These are phyloP conservation scores for Diacarnus erythraeanus DNA, from an alignment of 37 sponge, comb jelly and placozoan species.

Conservation along the genomic window DNA sequence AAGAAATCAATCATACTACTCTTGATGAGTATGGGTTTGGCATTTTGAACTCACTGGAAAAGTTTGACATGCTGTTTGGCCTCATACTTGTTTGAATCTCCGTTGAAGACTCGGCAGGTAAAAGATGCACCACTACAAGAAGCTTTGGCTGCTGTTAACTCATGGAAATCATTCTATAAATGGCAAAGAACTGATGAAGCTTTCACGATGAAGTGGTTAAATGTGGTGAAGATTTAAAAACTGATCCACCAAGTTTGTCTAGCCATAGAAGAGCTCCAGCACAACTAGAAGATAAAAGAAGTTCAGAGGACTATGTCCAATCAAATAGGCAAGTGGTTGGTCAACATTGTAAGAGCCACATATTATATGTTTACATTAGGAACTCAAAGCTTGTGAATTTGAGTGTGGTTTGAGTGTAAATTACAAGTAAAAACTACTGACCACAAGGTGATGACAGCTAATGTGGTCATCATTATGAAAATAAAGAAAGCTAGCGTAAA, in stretches of 20 bases:
- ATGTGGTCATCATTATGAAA: too few species aligned
- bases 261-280: constrained; percentile 43
- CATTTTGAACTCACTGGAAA: constrained; percentile 45
- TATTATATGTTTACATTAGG: too few species aligned
- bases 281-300: constrained; percentile 34
- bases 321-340: too few species aligned
- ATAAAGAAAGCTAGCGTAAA: too few species aligned
- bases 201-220: constrained; percentile 32
- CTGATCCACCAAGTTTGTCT: constrained; percentile 44
- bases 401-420: too few species aligned
- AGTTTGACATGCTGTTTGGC: constrained; percentile 62
- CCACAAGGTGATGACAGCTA: too few species aligned
- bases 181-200: constrained; percentile 35
- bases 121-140: constrained; percentile 58
- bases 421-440: too few species aligned
- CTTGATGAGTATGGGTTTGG: constrained; percentile 72
- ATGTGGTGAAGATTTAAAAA: constrained; percentile 10
- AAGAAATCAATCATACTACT: constrained; percentile 54
- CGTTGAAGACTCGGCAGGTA: constrained; percentile 42
- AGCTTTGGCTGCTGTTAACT: constrained; percentile 51
- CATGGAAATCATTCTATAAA: constrained; percentile 28
- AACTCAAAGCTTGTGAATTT: too few species aligned
- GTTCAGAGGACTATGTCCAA: too few species aligned
- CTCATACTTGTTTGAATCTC: constrained; percentile 46
- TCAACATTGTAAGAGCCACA: too few species aligned